phyloP scores from a whole-genome alignment of 2,113 vertebrate genomes.

The Limnothrissa miodon region DNA sequence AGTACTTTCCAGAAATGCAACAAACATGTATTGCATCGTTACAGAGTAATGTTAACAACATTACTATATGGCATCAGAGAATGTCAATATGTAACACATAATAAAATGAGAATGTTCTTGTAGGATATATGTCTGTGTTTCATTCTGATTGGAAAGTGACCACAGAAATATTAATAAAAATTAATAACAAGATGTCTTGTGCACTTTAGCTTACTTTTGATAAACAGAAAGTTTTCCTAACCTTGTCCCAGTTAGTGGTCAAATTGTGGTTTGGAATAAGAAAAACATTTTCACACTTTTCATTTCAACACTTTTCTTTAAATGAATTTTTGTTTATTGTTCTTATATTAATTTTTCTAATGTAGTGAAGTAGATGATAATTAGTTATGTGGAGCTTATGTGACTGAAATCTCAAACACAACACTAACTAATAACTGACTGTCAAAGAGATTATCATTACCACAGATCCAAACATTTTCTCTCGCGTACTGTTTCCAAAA shows the following conservation, averaged over 20 bases:
- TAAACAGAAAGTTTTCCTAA: background rate
- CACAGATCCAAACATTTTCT: background rate
- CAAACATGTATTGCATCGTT: background rate
- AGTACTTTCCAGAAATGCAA: background rate
- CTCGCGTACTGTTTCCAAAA: background rate
- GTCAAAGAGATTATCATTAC: background rate
- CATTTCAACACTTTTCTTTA: too few species aligned
- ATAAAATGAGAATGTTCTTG: background rate
- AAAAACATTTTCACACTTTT: background rate
- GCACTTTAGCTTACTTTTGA: background rate
- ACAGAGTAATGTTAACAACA: background rate
- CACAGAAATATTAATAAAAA: background rate
- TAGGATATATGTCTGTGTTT: background rate
- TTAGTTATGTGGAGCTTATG: background rate
- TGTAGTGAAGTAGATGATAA: background rate
- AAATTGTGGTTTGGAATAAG: background rate
- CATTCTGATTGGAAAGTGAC: background rate
- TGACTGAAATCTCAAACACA: background rate
- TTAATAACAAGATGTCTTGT: background rate
- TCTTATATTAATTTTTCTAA: background rate
- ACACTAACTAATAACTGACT: background rate
- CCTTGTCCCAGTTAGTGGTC: background rate
- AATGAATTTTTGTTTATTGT: too few species aligned
- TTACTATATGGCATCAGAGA: background rate
- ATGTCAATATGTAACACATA: background rate